Evolutionary conservation across 2,113 vertebrate species (phyloP).

Genomic region (Porphyrio hochstetteri): DNA sequence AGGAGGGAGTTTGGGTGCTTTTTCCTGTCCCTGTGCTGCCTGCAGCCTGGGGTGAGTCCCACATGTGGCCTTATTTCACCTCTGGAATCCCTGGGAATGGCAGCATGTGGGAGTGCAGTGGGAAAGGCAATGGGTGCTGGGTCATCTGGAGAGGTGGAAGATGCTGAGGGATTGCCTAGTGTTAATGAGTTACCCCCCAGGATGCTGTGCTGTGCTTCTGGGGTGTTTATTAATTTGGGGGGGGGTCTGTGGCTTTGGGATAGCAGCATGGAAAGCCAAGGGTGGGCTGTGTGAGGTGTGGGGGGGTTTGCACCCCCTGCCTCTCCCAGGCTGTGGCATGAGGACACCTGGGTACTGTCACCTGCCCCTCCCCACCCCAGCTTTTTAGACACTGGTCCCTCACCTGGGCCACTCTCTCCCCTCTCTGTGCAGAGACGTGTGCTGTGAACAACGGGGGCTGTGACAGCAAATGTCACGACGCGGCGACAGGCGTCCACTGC

Average conservation of each 20-base stretch:
- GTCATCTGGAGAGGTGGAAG: rapidly evolving
- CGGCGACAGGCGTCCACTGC: constrained; percentile 91
- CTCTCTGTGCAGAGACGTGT: constrained; percentile 86
- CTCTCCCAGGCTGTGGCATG: neutral
- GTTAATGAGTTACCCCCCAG: rapidly evolving
- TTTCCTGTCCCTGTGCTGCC: neutral
- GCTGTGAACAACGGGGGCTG: constrained; percentile 98
- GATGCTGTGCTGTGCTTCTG: rapidly evolving
- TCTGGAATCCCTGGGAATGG: neutral
- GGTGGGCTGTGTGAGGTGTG: neutral
- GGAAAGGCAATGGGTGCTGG: neutral
- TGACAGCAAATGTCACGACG: constrained; percentile 96
- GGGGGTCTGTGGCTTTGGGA: neutral
- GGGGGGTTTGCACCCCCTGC: neutral
- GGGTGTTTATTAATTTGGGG: neutral
- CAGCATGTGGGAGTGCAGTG: rapidly evolving
- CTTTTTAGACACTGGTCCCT: neutral
- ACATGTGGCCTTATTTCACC: neutral
- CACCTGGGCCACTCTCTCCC: neutral
- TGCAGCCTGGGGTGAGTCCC: neutral
- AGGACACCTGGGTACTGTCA: neutral
- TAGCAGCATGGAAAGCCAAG: neutral
- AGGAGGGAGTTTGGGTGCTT: neutral
- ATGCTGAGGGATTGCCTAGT: rapidly evolving
- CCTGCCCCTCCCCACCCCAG: too few relatives aligned